These are phyloP conservation scores for Agonopterix subpropinquella DNA, from an alignment of 2,888 invertebrate genomes.

Conservation along the genomic window DNA sequence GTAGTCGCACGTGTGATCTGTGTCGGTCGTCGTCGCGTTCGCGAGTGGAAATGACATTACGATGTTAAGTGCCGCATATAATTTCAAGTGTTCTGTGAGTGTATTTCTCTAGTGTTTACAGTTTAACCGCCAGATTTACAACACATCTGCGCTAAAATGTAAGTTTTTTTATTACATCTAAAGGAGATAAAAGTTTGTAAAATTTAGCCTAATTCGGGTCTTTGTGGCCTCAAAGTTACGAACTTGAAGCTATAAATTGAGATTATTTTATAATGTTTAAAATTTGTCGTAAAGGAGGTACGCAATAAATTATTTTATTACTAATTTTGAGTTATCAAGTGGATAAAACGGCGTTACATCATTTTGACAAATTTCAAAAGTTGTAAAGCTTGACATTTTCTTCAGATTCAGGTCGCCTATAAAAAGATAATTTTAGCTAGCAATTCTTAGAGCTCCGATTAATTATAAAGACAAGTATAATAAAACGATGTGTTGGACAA, in stretches of 20 bases:
- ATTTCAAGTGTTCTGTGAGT: conserved; percentile 47
- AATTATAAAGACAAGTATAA: too few species aligned
- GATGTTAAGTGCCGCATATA: conserved; percentile 48
- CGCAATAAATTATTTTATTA: not conserved
- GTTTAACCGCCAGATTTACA: conserved; percentile 20
- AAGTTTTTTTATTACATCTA: conserved; percentile 13
- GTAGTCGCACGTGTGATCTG: conserved; percentile 32
- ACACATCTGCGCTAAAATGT: conserved; percentile 35
- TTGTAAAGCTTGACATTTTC: too few species aligned
- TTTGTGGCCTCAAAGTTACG: conserved; percentile 4
- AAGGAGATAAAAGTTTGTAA: conserved; percentile 11
- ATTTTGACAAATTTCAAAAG: too few species aligned
- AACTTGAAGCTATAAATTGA: conserved; percentile 5
- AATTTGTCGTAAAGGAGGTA: conserved; percentile 1
- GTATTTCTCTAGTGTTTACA: conserved; percentile 24
- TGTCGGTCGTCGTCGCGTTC: conserved; percentile 25
- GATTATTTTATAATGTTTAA: conserved; percentile 1
- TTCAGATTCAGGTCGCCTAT: too few species aligned
- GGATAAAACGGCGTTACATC: not conserved
- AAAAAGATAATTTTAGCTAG: too few species aligned
- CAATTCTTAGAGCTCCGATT: too few species aligned
- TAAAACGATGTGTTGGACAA: too few species aligned
- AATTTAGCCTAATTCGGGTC: conserved; percentile 1
- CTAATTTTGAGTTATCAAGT: not conserved
- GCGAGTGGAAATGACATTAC: conserved; percentile 46